These are phyloP conservation scores for Nebria ingens DNA, from an alignment of 1,140 invertebrate genomes.

Conservation along the genomic window DNA sequence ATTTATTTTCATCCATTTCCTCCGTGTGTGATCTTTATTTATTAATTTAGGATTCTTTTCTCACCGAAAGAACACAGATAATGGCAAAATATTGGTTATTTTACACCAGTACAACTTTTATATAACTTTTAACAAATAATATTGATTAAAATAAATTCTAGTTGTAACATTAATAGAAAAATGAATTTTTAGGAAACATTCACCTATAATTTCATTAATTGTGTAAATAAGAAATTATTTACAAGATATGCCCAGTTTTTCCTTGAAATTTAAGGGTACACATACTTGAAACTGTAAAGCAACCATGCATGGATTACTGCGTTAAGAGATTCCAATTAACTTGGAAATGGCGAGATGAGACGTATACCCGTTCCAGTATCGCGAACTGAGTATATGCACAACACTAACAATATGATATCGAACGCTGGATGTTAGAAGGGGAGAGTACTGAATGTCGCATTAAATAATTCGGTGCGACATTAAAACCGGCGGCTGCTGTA, in stretches of 20 bases:
- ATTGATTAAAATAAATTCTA: too few species aligned
- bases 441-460: not conserved
- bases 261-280: not conserved
- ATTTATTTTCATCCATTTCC: too few species aligned
- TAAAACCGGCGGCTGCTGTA: not conserved
- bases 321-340: too few species aligned
- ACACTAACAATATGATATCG: conserved; percentile 5
- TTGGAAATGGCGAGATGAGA: not conserved
- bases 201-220: too few species aligned
- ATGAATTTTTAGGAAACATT: too few species aligned
- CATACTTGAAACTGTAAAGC: not conserved
- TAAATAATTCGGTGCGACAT: conserved; percentile 3
- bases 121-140: too few species aligned
- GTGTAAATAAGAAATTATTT: not conserved
- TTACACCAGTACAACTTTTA: too few species aligned
- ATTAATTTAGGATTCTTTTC: too few species aligned
- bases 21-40: too few species aligned
- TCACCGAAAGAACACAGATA: too few species aligned
- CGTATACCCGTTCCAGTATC: not conserved
- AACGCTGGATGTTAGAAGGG: not conserved
- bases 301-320: not conserved
- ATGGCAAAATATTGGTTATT: too few species aligned
- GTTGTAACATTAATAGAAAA: too few species aligned
- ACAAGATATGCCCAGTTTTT: not conserved
- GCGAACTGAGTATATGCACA: not conserved